Base-by-base conservation (phyloP, 2,113 vertebrate species). In the Dinomys branickii region DNA sequence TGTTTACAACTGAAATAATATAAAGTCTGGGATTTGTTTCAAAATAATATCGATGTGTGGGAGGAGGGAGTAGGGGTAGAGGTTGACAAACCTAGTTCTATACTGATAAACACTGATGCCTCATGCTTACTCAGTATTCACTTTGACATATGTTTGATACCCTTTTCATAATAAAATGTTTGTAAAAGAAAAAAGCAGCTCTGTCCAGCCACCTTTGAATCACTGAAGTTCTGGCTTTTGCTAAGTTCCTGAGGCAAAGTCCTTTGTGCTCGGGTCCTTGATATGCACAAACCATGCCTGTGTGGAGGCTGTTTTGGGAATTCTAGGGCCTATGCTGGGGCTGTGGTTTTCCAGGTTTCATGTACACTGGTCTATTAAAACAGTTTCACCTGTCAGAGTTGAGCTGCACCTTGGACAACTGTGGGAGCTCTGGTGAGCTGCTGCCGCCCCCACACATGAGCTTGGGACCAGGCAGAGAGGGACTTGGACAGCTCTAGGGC, bases 1-100 rank as follows among this genome's bases (percentile, higher is more conserved):
- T 85, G 30, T 28, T 87, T 78, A 81, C 20, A 30, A 81, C 67
- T 96, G 52, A 88, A 90, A 56, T 95, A 82, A 84, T 35, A 67
- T 56, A 33, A 91, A 69, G 1, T 67, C n/a, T 90, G 11, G 8
- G 22, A 85, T 92, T 95, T 94, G 4, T 93, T 97, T 96, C 11
- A 84, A 84, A 94, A 77, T 90, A 92, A 75, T 87, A n/a, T 71
- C 17, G 56, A 33, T 61, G 9, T 65, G 2, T 84, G 14, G 28
- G 35, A 47, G 17, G 28, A 85, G 28, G 63, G 13, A 83, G 10
- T n/a, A 59, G 30, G 33, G 8, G 0, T 59, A 30, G 28, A 86
- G 20, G 58, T 52, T n/a, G 44, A 87, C 33, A 88, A 33, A 24
- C 7, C 26, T 89, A 56, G 3, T 22, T 6, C 63, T 59, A 10